phyloP scores from a whole-genome alignment of 2,113 vertebrate species.

The Sula dactylatra region DNA sequence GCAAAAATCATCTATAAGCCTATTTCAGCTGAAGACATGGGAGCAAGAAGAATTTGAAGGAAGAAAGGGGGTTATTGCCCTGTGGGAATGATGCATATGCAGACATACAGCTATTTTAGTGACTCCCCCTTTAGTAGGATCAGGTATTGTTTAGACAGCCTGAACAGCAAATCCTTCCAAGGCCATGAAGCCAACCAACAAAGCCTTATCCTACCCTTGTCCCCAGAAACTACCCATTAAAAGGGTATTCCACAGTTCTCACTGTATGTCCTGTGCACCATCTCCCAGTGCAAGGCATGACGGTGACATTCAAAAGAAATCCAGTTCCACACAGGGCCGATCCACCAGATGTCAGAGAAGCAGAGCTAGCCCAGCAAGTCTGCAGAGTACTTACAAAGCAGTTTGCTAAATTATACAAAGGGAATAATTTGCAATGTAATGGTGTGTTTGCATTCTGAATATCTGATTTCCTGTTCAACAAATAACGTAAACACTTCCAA shows the following conservation, averaged over 20 bases:
- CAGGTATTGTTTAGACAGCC: not conserved
- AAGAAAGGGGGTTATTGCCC: not conserved
- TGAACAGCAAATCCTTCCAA: not conserved
- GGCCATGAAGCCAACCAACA: not conserved
- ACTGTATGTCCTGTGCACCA: fast-evolving
- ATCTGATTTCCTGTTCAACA: constrained; percentile 65
- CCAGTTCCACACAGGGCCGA: not conserved
- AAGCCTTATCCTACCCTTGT: not conserved
- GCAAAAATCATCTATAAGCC: not conserved
- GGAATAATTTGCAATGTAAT: constrained; percentile 57
- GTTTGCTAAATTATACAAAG: constrained; percentile 53
- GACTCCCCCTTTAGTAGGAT: not conserved
- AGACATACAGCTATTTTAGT: not conserved
- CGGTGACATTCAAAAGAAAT: not conserved
- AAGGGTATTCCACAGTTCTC: not conserved
- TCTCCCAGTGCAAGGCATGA: not conserved
- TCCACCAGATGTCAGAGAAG: not conserved
- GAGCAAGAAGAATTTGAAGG: not conserved
- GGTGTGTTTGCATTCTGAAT: constrained; percentile 52
- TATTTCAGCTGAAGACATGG: not conserved
- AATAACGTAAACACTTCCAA: constrained; percentile 65
- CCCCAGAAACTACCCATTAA: not conserved
- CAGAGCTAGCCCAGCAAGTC: not conserved
- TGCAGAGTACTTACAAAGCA: constrained; percentile 33
- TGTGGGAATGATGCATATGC: fast-evolving